Evolutionary conservation across 2,888 invertebrate genomes (phyloP), one percentile per base, ranked within the genome.

Genomic region (Gari tellinella): DNA sequence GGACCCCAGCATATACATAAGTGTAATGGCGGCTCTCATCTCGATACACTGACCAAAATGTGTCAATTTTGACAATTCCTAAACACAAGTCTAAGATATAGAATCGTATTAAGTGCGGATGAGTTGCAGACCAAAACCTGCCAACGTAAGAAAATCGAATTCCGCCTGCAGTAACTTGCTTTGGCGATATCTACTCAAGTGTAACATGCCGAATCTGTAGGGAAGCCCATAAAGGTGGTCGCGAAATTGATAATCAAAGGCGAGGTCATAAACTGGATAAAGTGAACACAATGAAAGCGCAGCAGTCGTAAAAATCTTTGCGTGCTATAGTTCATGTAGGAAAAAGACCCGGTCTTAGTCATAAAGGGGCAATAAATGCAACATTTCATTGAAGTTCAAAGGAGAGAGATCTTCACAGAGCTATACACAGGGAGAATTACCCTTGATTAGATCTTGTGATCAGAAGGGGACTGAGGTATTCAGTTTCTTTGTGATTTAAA

Each of bases 301-400:
- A 26, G n/a, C 15, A 43, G 55, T 38, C 19, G 61, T 67, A 60
- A 67, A 65, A 53, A 52, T 60, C 45, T 46, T 53, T 67, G 67
- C 67, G 46, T 67, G 67, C 53, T 52, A 48, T 67, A 41, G 48
- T 67, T 31, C 53, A 48, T 61, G 51, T 60, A 57, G 37, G 56
- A 60, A 65, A 66, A 63, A 63, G 56, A 62, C 62, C n/a, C 62
- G 37, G 45, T 60, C 45, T 15, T 17, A 38, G 43, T 61, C 49
- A 56, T 68, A 68, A 68, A 68, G 57, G n/a, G 26, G 70, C 40
- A 57, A 53, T 70, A 70, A 70, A 70, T 57, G 70, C 52, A 63
- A 63, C 40, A 58, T 64, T 38, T 25, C 48, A 31, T 45, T 58
- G 58, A 70, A 52, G 52, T 63, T 64, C 70, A 70, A 70, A 69